These are phyloP conservation scores for Eclectus roratus DNA, from an alignment of 2,113 vertebrate species.

Conservation along the genomic window DNA sequence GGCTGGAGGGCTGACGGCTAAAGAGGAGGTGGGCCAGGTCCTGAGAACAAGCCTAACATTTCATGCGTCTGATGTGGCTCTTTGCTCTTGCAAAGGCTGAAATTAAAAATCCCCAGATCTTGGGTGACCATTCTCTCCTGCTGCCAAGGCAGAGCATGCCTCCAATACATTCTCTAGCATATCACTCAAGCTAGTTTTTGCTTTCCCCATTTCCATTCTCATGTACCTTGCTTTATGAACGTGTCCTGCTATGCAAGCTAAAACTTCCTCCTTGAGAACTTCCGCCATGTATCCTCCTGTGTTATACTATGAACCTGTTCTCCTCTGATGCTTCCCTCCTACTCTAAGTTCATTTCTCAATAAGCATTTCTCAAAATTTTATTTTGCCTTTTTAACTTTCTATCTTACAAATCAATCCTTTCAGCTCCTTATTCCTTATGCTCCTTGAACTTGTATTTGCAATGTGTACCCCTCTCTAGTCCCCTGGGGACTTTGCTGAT, in stretches of 20 bases:
- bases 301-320: background rate
- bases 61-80: background rate
- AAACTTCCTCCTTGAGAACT: background rate
- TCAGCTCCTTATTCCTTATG: background rate
- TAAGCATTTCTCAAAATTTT: background rate
- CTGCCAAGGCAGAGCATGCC: background rate
- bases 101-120: background rate
- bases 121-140: background rate
- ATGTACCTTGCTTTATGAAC: background rate
- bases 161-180: background rate
- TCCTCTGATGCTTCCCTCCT: background rate
- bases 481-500: background rate
- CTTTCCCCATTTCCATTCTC: background rate
- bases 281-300: background rate
- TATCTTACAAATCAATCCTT: background rate
- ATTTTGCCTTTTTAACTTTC: background rate
- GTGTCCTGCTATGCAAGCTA: background rate
- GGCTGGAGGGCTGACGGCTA: background rate
- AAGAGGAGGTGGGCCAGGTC: background rate
- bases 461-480: background rate
- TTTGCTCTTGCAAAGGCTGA: background rate
- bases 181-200: background rate
- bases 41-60: background rate
- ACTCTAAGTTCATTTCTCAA: background rate
- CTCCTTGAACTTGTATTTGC: background rate